Percentiles rank a stretch among this genome's conserved stretches.
These are phyloP conservation scores for Koerneria pararmatus DNA, from an alignment of 2,888 invertebrate genomes.

Conservation along the genomic window DNA sequence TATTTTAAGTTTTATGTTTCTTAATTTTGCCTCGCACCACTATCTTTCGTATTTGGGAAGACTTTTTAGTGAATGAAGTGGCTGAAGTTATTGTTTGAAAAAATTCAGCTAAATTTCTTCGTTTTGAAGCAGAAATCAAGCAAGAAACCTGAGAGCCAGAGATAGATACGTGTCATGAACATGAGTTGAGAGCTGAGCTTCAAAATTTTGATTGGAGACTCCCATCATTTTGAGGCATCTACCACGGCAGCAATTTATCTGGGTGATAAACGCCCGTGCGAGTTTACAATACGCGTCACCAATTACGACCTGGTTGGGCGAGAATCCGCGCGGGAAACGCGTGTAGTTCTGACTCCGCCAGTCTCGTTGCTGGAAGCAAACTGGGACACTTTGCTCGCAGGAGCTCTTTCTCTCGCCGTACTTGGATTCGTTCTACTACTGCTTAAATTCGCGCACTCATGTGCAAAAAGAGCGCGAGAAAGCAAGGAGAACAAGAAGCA, in stretches of 20 bases:
- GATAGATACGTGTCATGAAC: no score
- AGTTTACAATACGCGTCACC: slow-evolving; percentile 46
- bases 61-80: no score
- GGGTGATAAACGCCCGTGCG: slow-evolving; percentile 38
- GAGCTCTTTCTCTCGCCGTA: neutral
- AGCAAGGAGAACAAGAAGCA: slow-evolving; percentile 18
- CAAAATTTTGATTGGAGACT: no score
- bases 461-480: neutral
- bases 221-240: slow-evolving; percentile 35
- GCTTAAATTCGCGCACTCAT: slow-evolving; percentile 13
- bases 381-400: slow-evolving; percentile 13
- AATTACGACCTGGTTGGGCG: slow-evolving; percentile 48
- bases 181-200: no score
- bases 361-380: slow-evolving; percentile 1
- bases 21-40: no score
- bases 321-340: slow-evolving; percentile 18
- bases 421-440: slow-evolving; percentile 7
- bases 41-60: no score
- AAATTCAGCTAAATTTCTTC: no score
- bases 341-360: slow-evolving; percentile 9
- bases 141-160: no score
- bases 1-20: no score
- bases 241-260: slow-evolving; percentile 36
- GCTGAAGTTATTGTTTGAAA: no score
- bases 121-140: no score